Evolutionary conservation across 2,113 vertebrate genomes (phyloP).

Genomic region (Megaptera novaeangliae): DNA sequence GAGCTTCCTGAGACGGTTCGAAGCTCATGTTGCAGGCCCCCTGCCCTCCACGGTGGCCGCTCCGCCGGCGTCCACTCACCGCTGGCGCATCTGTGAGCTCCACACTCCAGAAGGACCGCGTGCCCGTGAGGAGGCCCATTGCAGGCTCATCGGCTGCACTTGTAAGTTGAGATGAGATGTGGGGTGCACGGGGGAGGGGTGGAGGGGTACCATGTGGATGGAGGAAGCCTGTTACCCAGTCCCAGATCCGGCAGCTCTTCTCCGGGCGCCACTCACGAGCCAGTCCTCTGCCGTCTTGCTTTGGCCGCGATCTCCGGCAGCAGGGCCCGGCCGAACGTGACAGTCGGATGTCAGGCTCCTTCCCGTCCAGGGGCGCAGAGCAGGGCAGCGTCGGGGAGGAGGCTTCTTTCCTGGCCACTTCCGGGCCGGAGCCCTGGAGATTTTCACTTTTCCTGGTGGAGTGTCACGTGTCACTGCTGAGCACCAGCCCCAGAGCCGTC

Average conservation of each 20-base stretch:
- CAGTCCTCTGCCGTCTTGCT: too few species aligned
- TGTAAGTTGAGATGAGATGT: not conserved
- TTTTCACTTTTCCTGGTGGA: not conserved
- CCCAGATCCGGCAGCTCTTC: not conserved
- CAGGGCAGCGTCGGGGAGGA: not conserved
- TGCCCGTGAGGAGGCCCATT: too few species aligned
- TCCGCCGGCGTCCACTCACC: not conserved
- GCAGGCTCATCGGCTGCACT: accelerated
- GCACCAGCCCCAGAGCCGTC: accelerated
- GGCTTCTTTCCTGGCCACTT: not conserved
- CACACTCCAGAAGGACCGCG: not conserved
- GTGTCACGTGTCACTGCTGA: not conserved
- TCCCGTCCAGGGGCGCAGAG: too few species aligned
- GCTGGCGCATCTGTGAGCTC: not conserved
- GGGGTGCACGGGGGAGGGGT: accelerated
- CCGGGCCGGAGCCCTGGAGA: not conserved
- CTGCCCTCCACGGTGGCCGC: accelerated
- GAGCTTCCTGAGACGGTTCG: not conserved
- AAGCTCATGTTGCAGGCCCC: not conserved
- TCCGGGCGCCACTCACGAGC: too few species aligned
- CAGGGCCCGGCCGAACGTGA: accelerated
- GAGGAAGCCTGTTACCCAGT: accelerated
- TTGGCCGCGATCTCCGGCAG: accelerated
- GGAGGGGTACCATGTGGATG: accelerated
- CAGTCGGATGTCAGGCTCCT: not conserved